Percentiles rank a stretch among this genome's conserved stretches.
Evolutionary conservation across 2,888 invertebrate species (phyloP).

Genomic region (Bellardia bayeri): DNA sequence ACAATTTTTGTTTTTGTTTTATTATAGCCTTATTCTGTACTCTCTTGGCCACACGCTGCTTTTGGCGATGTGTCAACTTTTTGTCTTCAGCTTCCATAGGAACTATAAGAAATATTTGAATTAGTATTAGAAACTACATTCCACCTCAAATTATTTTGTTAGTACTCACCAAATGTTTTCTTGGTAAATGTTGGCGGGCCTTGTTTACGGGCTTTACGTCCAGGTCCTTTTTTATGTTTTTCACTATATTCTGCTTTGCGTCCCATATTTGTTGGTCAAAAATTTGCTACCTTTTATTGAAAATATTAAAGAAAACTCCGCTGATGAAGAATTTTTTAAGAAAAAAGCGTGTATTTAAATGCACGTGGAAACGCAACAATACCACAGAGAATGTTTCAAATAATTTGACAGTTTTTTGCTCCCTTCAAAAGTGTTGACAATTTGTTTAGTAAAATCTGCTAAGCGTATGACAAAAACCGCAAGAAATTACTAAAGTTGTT

Average conservation of each 20-base stretch:
- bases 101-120: constrained; percentile 74
- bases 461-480: no score
- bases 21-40: constrained; percentile 85
- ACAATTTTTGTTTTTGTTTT: constrained; percentile 78
- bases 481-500: no score
- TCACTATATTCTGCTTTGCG: constrained; percentile 93
- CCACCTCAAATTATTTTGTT: background rate
- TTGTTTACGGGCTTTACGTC: constrained; percentile 94
- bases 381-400: constrained; percentile 3
- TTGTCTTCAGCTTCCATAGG: constrained; percentile 85
- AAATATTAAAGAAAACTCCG: constrained; percentile 31
- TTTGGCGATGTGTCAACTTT: constrained; percentile 89
- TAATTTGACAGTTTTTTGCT: constrained; percentile 4
- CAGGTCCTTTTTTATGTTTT: constrained; percentile 92
- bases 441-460: no score
- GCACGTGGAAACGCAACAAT: constrained; percentile 72
- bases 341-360: constrained; percentile 43
- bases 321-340: constrained; percentile 6
- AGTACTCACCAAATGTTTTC: constrained; percentile 80
- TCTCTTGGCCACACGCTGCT: constrained; percentile 88
- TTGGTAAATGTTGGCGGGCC: constrained; percentile 87
- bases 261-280: constrained; percentile 87
- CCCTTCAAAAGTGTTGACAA: no score
- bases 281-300: constrained; percentile 53
- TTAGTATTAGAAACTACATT: background rate